These are phyloP conservation scores for Epistrophella euchroma DNA, from an alignment of 2,888 invertebrate genomes.

Conservation along the genomic window DNA sequence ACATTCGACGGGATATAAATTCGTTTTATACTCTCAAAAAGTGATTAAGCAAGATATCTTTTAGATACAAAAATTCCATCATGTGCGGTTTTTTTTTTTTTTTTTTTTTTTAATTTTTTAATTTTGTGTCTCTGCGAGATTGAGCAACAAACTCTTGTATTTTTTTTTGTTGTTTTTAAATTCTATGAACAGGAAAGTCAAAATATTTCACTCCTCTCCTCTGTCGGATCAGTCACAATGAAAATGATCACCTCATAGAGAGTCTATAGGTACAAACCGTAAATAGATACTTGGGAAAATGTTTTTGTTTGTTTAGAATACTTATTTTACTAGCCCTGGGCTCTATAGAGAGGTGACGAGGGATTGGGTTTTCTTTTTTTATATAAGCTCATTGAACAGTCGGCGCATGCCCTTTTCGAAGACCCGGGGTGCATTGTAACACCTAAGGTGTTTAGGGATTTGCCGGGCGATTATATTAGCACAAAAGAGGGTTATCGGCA, in stretches of 20 bases:
- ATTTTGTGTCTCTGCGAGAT: slow-evolving; percentile 29
- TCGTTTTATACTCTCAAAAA: slow-evolving; percentile 49
- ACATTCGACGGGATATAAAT: slow-evolving; percentile 69
- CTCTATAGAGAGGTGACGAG: slow-evolving; percentile 10
- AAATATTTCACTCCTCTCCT: slow-evolving; percentile 67
- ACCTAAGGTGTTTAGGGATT: slow-evolving; percentile 75
- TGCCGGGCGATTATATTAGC: slow-evolving; percentile 73
- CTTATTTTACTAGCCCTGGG: slow-evolving; percentile 22
- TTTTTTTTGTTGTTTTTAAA: slow-evolving; percentile 16
- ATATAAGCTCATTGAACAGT: slow-evolving; percentile 62
- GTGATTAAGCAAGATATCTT: slow-evolving; percentile 63
- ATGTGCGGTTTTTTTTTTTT: slow-evolving; percentile 26
- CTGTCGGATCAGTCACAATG: slow-evolving; percentile 47
- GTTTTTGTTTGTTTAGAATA: slow-evolving; percentile 64
- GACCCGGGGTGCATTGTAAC: slow-evolving; percentile 70
- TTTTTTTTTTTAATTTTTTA: slow-evolving; percentile 7
- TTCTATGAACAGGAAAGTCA: slow-evolving; percentile 63
- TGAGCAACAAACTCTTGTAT: slow-evolving; percentile 46
- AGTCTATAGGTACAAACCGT: slow-evolving; percentile 2
- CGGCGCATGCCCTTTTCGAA: slow-evolving; percentile 69
- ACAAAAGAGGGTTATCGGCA: slow-evolving; percentile 66
- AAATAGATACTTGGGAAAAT: slow-evolving; percentile 38
- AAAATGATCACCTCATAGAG: slow-evolving; percentile 48
- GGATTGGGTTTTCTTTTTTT: slow-evolving; percentile 39
- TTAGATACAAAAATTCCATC: slow-evolving; percentile 45